phyloP scores from a whole-genome alignment of 1,140 invertebrate species.

The Holotrichia oblita region DNA sequence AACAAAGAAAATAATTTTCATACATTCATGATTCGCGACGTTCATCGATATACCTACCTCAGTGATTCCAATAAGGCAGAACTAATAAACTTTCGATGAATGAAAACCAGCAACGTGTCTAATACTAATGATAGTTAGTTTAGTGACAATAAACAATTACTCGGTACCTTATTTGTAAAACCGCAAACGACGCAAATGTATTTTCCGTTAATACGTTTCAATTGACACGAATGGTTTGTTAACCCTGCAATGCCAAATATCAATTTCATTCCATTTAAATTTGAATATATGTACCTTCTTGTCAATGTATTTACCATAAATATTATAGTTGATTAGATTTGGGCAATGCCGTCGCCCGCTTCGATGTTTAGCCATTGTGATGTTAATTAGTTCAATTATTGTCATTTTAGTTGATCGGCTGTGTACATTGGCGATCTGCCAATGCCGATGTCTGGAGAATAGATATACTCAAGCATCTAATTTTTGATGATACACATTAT shows the following conservation, averaged over 20 bases:
- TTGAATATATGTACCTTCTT: not conserved
- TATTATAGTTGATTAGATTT: not conserved
- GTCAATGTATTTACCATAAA: not conserved
- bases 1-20: too few species aligned
- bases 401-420: not conserved
- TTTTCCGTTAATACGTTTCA: not conserved
- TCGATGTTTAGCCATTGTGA: not conserved
- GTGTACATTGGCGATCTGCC: not conserved
- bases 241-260: not conserved
- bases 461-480: not conserved
- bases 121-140: not conserved
- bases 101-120: not conserved
- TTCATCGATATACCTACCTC: not conserved
- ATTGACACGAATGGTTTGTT: constrained; percentile 7
- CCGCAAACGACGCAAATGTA: not conserved
- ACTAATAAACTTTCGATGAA: not conserved
- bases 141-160: not conserved
- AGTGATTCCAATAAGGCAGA: not conserved
- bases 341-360: not conserved
- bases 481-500: too few species aligned
- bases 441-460: not conserved
- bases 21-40: too few species aligned
- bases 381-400: not conserved
- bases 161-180: not conserved
- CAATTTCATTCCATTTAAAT: not conserved